Base-by-base conservation (phyloP, 1,140 invertebrate species). In the Melipona quadrifasciata region DNA sequence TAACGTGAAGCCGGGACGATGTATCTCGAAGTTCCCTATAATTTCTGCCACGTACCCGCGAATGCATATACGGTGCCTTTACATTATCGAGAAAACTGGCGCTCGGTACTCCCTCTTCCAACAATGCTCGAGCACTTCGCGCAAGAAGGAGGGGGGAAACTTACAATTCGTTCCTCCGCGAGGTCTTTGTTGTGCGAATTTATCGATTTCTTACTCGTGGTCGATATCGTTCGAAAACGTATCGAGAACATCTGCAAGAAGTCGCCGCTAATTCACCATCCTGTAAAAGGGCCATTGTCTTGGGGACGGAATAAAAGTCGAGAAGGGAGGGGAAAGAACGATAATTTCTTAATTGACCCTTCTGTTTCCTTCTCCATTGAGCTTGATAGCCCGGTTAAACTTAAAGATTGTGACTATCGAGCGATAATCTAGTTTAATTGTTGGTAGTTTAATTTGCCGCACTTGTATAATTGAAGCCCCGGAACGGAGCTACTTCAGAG, bases 1-100 rank as follows among this genome's bases (percentile, higher is more conserved):
- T 17, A 27, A 16, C 55, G 55, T 27, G 55, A 81, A 34, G 39
- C 58, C 1, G 3, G 80, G 68, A 84, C 65, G 58, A 83, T 65
- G 81, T 84, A 76, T 88, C 72, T 88, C 71, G 76, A 87, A 88
- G 84, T 86, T 87, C 81, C 58, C 82, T 84, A 79, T 86, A 88
- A 87, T 88, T 88, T 88, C 86, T 83, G 71, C 27, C 81, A 74
- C 68, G 81, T 88, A 88, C 84, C 76, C 79, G 65, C 51, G 80
- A n/a, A 82, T 71, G 64, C 55, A 68, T 47, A 47, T 47, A 73
- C 47, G 51, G 57, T 39, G 72, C 75, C 86, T 84, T 87, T 88
- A 87, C 84, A 87, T 88, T 76, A 78, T 8, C 64, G 57, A 17
- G 57, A 58, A 77, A 87, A 76, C 86, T 64, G 67, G 81, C 4